Evolutionary conservation across 2,113 vertebrate genomes (phyloP).

Genomic region (Mesoclemmys tuberculata): DNA sequence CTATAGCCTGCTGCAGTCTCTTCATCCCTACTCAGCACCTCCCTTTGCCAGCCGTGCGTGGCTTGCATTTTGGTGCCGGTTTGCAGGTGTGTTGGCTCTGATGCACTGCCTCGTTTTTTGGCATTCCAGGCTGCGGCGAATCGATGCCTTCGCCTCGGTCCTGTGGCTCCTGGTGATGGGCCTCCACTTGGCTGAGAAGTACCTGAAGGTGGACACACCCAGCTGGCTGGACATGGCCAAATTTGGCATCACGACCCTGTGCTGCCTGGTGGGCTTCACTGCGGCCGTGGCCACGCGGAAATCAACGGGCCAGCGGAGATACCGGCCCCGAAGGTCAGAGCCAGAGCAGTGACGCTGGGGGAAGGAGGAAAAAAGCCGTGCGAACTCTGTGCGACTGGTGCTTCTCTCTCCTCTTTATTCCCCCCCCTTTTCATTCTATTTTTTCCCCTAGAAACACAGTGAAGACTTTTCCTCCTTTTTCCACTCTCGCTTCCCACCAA

Average conservation of each 20-base stretch:
- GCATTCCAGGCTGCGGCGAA: conserved; percentile 86
- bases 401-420: conserved; percentile 52
- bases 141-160: conserved; percentile 88
- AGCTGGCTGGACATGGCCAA: conserved; percentile 88
- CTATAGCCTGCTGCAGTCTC: not conserved
- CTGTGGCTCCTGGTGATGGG: conserved; percentile 91
- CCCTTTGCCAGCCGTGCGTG: fast-evolving
- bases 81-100: fast-evolving
- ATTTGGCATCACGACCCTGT: conserved; percentile 84
- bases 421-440: not conserved
- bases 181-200: conserved; percentile 83
- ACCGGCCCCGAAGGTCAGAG: conserved; percentile 97
- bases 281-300: conserved; percentile 92
- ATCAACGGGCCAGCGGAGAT: conserved; percentile 84
- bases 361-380: conserved; percentile 62
- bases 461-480: conserved; percentile 32
- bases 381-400: conserved; percentile 40
- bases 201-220: conserved; percentile 74
- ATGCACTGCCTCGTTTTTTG: not conserved
- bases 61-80: fast-evolving
- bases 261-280: conserved; percentile 92
- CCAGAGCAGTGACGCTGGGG: conserved; percentile 86
- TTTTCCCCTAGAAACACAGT: conserved; percentile 37
- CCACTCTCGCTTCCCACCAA: conserved; percentile 26
- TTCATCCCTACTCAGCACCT: not conserved